A percentile compares a stretch with the other conserved stretches of the same genome.
Evolutionary conservation across 2,888 invertebrate genomes (phyloP).

Genomic region (Ophonus ardosiacus): DNA sequence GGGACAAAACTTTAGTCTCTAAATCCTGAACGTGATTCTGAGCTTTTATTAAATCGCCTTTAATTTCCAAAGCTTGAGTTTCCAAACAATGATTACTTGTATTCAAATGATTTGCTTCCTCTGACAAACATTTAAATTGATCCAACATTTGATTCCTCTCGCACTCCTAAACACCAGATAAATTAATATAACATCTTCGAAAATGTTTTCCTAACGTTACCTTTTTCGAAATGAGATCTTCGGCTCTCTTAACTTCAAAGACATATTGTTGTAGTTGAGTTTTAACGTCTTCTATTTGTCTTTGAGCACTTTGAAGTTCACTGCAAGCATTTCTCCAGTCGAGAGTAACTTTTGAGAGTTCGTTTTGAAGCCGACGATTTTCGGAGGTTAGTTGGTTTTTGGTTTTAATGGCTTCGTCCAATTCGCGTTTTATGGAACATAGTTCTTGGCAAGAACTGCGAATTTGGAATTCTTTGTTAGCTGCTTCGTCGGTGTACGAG

Average conservation of each 20-base stretch:
- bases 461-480: slow-evolving; percentile 77
- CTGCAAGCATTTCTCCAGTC: slow-evolving; percentile 81
- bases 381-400: slow-evolving; percentile 81
- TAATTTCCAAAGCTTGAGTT: slow-evolving; percentile 85
- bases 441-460: slow-evolving; percentile 78
- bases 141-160: slow-evolving; percentile 89
- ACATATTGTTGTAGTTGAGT: slow-evolving; percentile 89
- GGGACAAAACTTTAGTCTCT: slow-evolving; percentile 80
- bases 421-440: slow-evolving; percentile 79
- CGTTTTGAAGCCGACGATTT: slow-evolving; percentile 85
- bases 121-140: slow-evolving; percentile 86
- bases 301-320: slow-evolving; percentile 83
- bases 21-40: slow-evolving; percentile 80
- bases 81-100: slow-evolving; percentile 89
- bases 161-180: slow-evolving; percentile 78
- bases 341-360: slow-evolving; percentile 81
- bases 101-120: slow-evolving; percentile 87
- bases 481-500: slow-evolving; percentile 72
- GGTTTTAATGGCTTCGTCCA: slow-evolving; percentile 78
- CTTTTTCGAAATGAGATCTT: slow-evolving; percentile 85
- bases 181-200: neutral
- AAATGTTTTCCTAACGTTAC: slow-evolving; percentile 70
- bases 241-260: slow-evolving; percentile 87
- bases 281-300: slow-evolving; percentile 86
- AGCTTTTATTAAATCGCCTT: slow-evolving; percentile 78